Base-by-base conservation (phyloP, 2,797 vertebrate species). In the Falco concolor region DNA sequence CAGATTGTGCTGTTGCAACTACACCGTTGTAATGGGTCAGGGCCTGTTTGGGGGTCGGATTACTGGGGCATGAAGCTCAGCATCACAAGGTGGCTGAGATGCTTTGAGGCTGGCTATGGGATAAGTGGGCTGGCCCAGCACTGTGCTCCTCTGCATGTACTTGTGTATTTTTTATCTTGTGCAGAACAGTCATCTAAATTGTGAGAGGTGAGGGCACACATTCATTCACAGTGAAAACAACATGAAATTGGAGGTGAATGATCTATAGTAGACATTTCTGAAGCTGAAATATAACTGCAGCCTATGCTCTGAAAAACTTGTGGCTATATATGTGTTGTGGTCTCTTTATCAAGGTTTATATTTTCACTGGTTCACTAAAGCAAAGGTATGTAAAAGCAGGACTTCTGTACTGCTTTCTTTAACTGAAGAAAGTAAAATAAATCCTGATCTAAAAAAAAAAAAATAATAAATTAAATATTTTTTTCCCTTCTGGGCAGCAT, bases 31-130 rank as follows among this genome's bases (percentile, higher is more conserved):
- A 21, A 7, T 2, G 68, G 90, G 34, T 82, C 83, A 61, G 77
- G 76, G 54, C 30, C 40, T 70, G 42, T 65, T 60, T 0, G 6
- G 77, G 22, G 70, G 64, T 72, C 21, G 45, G 83, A 38, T 80
- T 68, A n/a, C 40, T 42, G 18, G 0, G 0, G 36, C 15, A 1
- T 8, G 23, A 4, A 5, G 45, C 68, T 89, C 32, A 2, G 2
- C 1, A 0, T 52, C 1, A 3, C 32, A 18, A 67, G 59, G 67
- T 59, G 67, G 59, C 77, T 30, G 1, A 47, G 42, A 45, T 22
- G 54, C 70, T 67, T 18, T 70, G 63, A 36, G 65, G 20, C 16
- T 63, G 70, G 15, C 25, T 57, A 11, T 50, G 60, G 80, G 90
- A 19, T 59, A 7, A 32, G 56, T 12, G 60, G 63, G 36, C 74